Evolutionary conservation across 2,113 vertebrate genomes (phyloP), one percentile per base, ranked within the genome.

Genomic region (Apaloderma vittatum): DNA sequence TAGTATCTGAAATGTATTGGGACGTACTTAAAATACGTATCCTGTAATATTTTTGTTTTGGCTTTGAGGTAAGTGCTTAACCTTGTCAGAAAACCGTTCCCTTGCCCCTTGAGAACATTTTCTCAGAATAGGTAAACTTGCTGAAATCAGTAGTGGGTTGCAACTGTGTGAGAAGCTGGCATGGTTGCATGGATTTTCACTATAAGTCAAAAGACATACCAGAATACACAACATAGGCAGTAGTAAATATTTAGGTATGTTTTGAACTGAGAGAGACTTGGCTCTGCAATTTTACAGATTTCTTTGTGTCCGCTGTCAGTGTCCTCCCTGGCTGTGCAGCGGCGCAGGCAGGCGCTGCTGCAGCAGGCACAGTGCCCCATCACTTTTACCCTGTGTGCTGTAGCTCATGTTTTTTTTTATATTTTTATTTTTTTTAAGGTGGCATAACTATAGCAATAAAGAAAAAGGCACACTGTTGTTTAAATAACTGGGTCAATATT

Each of bases 361-460:
- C 19, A 18, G 36, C 2, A 0, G 45, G 2, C 20, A 0, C 15
- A 0, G 29, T 40, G 30, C 21, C 40, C 2, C 2, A 13, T 30
- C 5, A 0, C 49, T 51, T 23, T 72, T 45, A 2, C 26, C 26
- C 3, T 14, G 1, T 17, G 9, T 32, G 13, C 62, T 45, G 51
- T 34, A 70, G 21, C 83, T 76, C 5, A 0, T 61, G 19, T 15
- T 7, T 18, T 12, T 90, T 61, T 59, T 46, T 65, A 81, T n/a
- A n/a, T n/a, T 40, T 40, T 40, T 22, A 15, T 8, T 18, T 12
- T 90, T 61, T 59, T 51, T 65, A 81, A 48, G 32, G 51, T 57
- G 34, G 7, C 26, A 8, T 36, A 20, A 18, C 21, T 66, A 1
- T 15, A n/a, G 49, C 36, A 36, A 45, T 22, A 46, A 40, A 40